Evolutionary conservation across 2,888 invertebrate genomes (phyloP).

Genomic region (Autographa pulchrina): DNA sequence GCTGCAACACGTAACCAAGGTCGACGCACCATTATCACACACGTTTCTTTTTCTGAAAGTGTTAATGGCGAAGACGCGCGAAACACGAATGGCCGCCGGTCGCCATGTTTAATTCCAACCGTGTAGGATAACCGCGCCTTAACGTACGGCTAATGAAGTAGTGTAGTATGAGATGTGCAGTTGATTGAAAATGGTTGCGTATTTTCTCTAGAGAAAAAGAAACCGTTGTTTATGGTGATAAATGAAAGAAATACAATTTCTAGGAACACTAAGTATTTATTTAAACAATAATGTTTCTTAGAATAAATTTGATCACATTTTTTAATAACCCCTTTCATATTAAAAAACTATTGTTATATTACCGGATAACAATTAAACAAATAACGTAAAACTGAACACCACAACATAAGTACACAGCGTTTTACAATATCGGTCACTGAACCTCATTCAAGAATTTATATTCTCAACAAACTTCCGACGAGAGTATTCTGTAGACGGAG

Average conservation of each 20-base stretch:
- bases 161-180: constrained; percentile 24
- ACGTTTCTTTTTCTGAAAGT: constrained; percentile 60
- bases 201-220: not conserved
- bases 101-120: constrained; percentile 42
- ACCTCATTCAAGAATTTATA: not conserved
- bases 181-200: not conserved
- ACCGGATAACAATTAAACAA: too few relatives aligned
- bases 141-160: constrained; percentile 34
- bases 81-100: constrained; percentile 10
- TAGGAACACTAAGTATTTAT: too few relatives aligned
- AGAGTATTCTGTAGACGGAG: not conserved
- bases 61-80: constrained; percentile 35
- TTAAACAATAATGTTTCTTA: too few relatives aligned
- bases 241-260: too few relatives aligned
- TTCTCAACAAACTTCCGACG: not conserved
- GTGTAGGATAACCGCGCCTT: constrained; percentile 31
- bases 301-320: too few relatives aligned
- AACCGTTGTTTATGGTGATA: too few relatives aligned
- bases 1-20: constrained; percentile 57
- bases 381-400: not conserved
- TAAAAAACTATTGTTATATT: too few relatives aligned
- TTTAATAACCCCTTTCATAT: too few relatives aligned
- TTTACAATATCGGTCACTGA: not conserved
- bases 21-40: constrained; percentile 63
- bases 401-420: not conserved